Evolutionary conservation across 2,797 vertebrate species (phyloP), one percentile per base, ranked within the genome.

Genomic region (Gymnoscopelus braueri): DNA sequence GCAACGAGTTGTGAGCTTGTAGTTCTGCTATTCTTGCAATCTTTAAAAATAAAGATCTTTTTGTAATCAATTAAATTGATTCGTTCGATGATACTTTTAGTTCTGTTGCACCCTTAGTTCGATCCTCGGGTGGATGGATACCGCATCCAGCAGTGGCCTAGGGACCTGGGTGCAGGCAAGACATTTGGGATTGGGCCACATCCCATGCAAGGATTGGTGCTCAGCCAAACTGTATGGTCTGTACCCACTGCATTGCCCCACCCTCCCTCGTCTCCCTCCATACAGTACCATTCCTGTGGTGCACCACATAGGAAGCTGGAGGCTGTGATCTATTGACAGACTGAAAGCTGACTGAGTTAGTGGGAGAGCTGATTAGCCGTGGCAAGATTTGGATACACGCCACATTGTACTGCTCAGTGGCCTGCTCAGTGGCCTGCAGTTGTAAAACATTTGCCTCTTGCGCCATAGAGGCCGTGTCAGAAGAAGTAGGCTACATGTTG

Each of bases 241-340:
- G 83, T 84, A 69, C 59, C 29, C 24, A 72, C 86, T 82, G 82
- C 82, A 81, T 82, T 80, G 80, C 87, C 77, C 75, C 81, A 63
- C 86, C 87, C 87, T 82, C 84, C 69, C 65, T 59, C 13, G 4
- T 15, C 70, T 58, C 59, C n/a, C 55, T 69, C 79, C 77, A 68
- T 75, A 77, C 82, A 76, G 71, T 74, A 63, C 63, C 79, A 88
- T 91, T 88, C 87, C 85, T 81, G 86, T 83, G 88, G 89, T 59
- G 59, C 82, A 70, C 80, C 83, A 71, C 79, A 66, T 69, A 80
- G 81, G 81, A 89, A 82, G 75, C 86, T 76, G 71, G 79, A 86
- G 77, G 71, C 84, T 79, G 77, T 72, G 74, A 76, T 87, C 65
- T 79, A 85, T 86, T 75, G 84, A 82, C 78, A 75, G 79, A 44